phyloP scores from a whole-genome alignment of 2,113 vertebrate genomes.

The Eurypyga helias region DNA sequence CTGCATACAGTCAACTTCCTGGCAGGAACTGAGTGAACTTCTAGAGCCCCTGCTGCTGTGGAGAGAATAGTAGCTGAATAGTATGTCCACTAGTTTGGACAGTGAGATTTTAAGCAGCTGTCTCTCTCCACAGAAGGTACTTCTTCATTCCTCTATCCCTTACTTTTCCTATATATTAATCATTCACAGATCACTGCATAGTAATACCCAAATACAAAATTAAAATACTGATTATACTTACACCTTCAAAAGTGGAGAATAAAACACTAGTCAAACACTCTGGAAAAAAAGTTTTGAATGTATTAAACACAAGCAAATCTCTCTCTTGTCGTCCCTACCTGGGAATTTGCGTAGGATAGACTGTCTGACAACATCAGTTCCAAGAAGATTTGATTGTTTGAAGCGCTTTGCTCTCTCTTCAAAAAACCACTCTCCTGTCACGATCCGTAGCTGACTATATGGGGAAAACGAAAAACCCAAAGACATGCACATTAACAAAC shows the following conservation, averaged over 20 bases:
- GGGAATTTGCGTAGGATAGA: constrained; percentile 85
- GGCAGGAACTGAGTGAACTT: background rate
- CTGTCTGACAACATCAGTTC: constrained; percentile 89
- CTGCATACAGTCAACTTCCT: background rate
- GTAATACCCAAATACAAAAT: background rate
- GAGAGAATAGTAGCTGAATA: background rate
- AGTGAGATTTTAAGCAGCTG: background rate
- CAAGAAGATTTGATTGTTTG: constrained; percentile 76
- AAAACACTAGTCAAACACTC: background rate
- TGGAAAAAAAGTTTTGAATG: background rate
- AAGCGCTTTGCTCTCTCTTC: constrained; percentile 95
- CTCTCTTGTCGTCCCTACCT: constrained; percentile 63
- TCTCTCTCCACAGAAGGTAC: background rate
- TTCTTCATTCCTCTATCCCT: background rate
- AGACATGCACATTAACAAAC: background rate
- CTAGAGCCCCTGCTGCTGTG: background rate
- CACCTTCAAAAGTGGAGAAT: background rate
- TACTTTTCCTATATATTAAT: background rate
- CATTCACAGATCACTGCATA: background rate
- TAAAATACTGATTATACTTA: background rate
- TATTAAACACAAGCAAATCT: background rate
- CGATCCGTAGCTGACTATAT: constrained; percentile 87
- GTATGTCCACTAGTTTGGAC: background rate
- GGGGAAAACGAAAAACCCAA: background rate
- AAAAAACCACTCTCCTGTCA: constrained; percentile 96